Evolutionary conservation across 1,140 invertebrate genomes (phyloP).

Genomic region (Batillaria attramentaria): DNA sequence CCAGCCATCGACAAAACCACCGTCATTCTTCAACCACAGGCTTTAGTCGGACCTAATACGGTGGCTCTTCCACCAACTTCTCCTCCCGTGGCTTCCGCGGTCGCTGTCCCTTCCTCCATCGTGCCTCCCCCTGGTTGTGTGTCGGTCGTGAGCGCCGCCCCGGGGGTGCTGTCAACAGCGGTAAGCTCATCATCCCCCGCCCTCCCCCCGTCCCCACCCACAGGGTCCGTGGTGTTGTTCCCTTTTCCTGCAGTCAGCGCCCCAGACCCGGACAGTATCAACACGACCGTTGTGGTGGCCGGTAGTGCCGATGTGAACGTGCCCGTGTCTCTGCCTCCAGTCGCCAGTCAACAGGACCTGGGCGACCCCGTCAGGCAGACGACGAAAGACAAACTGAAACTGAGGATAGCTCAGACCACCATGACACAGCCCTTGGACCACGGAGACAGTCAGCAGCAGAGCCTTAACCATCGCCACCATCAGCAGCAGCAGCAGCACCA

Average conservation of each 20-base stretch:
- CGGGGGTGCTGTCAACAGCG: background rate
- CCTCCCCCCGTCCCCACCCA: background rate
- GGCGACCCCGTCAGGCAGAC: slow-evolving; percentile 24
- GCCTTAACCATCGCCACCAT: slow-evolving; percentile 22
- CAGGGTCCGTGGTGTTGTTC: background rate
- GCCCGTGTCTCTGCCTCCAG: slow-evolving; percentile 32
- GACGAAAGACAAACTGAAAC: slow-evolving; percentile 28
- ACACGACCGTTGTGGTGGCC: background rate
- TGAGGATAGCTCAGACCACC: slow-evolving; percentile 18
- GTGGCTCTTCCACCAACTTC: no score
- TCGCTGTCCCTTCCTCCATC: no score
- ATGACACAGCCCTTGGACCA: slow-evolving; percentile 32
- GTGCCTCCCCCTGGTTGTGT: no score
- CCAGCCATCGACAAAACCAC: background rate
- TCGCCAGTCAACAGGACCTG: slow-evolving; percentile 35
- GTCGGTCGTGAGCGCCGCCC: no score
- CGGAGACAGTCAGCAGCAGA: background rate
- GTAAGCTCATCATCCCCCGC: background rate
- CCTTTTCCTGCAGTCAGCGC: background rate
- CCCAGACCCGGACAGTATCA: background rate
- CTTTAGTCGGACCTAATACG: no score
- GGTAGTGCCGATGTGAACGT: background rate
- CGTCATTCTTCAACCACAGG: background rate
- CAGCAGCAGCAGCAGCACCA: slow-evolving; percentile 31
- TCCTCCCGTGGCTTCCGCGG: background rate